Evolutionary conservation across 2,797 vertebrate species (phyloP).

Genomic region (Coreius guichenoti): DNA sequence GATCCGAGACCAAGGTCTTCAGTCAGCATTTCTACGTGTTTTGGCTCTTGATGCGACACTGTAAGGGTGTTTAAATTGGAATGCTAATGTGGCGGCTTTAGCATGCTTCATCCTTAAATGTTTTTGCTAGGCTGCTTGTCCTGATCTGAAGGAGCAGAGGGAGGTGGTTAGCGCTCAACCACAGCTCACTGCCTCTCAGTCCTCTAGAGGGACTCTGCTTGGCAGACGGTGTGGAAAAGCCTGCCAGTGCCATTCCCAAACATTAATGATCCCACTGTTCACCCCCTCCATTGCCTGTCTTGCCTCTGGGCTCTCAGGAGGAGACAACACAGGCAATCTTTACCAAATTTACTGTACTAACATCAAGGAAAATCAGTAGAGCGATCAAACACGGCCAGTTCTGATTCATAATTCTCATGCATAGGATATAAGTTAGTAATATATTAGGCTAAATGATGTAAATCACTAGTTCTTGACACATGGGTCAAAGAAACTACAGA

Average conservation of each 20-base stretch:
- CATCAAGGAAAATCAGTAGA: not conserved
- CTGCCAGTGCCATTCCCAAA: slow-evolving; percentile 60
- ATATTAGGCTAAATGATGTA: not conserved
- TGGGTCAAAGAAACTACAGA: not conserved
- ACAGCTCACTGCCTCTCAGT: slow-evolving; percentile 51
- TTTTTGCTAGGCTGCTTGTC: slow-evolving; percentile 63
- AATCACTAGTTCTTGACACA: not conserved
- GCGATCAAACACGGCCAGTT: not conserved
- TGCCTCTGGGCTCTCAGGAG: slow-evolving; percentile 25
- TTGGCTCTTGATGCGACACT: slow-evolving; percentile 60
- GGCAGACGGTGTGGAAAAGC: slow-evolving; percentile 50
- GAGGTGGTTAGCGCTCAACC: slow-evolving; percentile 47
- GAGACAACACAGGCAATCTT: not conserved
- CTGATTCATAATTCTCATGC: not conserved
- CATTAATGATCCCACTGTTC: slow-evolving; percentile 47
- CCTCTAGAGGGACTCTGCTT: slow-evolving; percentile 55
- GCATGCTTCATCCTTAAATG: slow-evolving; percentile 28
- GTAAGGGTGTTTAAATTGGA: slow-evolving; percentile 70
- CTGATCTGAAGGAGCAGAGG: slow-evolving; percentile 59
- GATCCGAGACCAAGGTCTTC: slow-evolving; percentile 66
- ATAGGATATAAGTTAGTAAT: not conserved
- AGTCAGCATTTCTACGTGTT: slow-evolving; percentile 59
- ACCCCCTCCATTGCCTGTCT: slow-evolving; percentile 6
- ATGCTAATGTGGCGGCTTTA: slow-evolving; percentile 64
- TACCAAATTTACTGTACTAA: slow-evolving; percentile 11